phyloP scores from a whole-genome alignment of 2,888 invertebrate species.

The Tetanocera ferruginea region DNA sequence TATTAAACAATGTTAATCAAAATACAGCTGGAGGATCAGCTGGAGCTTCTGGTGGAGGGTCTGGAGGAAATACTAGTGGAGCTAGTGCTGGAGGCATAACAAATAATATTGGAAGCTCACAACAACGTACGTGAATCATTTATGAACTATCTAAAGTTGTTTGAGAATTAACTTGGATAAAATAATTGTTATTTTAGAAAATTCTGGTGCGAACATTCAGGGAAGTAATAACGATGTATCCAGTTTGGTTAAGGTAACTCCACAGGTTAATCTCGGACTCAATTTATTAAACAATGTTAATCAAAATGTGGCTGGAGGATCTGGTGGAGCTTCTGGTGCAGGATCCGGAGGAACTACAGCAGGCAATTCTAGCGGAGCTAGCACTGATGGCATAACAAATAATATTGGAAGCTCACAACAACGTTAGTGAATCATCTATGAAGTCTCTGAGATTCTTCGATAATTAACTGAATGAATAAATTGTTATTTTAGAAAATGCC shows the following conservation, averaged over 20 bases:
- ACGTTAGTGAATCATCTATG: background rate
- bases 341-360: background rate
- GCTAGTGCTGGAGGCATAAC: background rate
- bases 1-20: constrained; percentile 14
- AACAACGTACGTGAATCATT: background rate
- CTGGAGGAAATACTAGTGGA: background rate
- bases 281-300: constrained; percentile 25
- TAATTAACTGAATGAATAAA: background rate
- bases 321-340: background rate
- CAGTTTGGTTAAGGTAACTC: constrained; percentile 3
- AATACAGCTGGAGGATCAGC: background rate
- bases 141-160: background rate
- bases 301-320: no score
- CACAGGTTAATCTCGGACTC: constrained; percentile 19
- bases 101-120: background rate
- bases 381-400: background rate
- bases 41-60: background rate
- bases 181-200: background rate
- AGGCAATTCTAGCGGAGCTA: background rate
- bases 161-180: background rate
- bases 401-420: background rate
- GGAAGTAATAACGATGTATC: background rate
- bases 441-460: background rate
- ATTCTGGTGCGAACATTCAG: background rate
- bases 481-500: background rate